phyloP scores from a whole-genome alignment of 2,113 vertebrate species.

The Mustela nigripes region DNA sequence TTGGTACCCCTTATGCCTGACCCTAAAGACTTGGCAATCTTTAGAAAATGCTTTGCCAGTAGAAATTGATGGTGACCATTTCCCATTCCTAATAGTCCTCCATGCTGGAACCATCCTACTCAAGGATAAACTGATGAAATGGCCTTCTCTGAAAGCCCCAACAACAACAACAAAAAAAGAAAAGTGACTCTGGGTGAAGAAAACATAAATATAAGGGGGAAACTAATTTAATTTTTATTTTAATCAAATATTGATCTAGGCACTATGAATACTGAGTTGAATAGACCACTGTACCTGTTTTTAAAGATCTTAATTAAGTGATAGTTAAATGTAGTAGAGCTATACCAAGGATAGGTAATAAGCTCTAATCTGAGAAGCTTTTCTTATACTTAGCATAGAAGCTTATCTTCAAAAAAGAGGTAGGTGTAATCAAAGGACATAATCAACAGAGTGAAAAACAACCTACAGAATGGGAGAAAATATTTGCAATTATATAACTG shows the following conservation, averaged over 20 bases:
- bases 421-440: neutral
- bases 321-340: neutral
- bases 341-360: neutral
- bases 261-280: neutral
- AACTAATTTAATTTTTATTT: slow-evolving; percentile 36
- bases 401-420: neutral
- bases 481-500: neutral
- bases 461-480: neutral
- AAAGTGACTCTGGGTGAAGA: neutral
- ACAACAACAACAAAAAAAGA: neutral
- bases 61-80: neutral
- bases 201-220: neutral
- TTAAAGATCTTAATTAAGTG: neutral
- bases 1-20: neutral
- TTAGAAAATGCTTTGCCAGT: neutral
- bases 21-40: neutral
- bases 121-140: neutral
- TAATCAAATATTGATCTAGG: neutral
- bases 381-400: neutral
- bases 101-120: neutral
- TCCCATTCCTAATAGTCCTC: neutral
- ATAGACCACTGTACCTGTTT: neutral
- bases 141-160: neutral
- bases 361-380: neutral
- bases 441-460: neutral